phyloP scores from a whole-genome alignment of 2,113 vertebrate genomes.

The Apteryx mantelli region DNA sequence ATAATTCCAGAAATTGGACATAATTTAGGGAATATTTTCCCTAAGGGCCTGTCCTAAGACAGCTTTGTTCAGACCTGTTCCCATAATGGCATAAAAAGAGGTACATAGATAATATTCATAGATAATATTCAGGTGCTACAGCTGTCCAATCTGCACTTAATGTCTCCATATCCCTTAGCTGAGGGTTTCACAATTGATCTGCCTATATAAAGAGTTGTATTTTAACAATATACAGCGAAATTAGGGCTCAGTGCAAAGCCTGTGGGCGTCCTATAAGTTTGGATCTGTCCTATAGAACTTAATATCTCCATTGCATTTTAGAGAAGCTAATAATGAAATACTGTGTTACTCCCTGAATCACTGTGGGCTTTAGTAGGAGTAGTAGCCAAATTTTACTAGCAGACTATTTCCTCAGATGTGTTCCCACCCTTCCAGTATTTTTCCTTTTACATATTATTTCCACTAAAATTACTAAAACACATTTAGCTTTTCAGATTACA shows the following conservation, averaged over 20 bases:
- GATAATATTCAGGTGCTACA: neutral
- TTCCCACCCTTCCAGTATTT: slow-evolving; percentile 8
- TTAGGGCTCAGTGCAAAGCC: neutral
- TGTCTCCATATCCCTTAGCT: neutral
- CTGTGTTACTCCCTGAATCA: neutral
- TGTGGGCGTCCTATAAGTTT: neutral
- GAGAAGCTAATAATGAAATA: neutral
- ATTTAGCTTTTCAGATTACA: neutral
- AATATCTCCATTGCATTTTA: neutral
- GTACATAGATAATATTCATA: neutral
- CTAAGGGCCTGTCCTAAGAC: neutral
- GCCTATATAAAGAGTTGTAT: neutral
- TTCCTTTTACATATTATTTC: slow-evolving; percentile 53
- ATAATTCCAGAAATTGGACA: neutral
- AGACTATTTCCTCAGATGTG: neutral
- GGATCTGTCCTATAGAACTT: neutral
- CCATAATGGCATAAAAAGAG: neutral
- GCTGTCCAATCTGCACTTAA: neutral
- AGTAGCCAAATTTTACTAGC: slow-evolving; percentile 22
- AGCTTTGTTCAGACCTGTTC: neutral
- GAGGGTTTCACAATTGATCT: neutral
- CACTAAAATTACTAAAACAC: slow-evolving; percentile 25
- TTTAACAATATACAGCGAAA: neutral
- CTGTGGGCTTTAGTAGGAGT: neutral
- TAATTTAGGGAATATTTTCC: neutral